A percentile compares a stretch with the other conserved stretches of the same genome.
Conservation (phyloP, 2,797 vertebrate species). For the Agapornis canus region DNA sequence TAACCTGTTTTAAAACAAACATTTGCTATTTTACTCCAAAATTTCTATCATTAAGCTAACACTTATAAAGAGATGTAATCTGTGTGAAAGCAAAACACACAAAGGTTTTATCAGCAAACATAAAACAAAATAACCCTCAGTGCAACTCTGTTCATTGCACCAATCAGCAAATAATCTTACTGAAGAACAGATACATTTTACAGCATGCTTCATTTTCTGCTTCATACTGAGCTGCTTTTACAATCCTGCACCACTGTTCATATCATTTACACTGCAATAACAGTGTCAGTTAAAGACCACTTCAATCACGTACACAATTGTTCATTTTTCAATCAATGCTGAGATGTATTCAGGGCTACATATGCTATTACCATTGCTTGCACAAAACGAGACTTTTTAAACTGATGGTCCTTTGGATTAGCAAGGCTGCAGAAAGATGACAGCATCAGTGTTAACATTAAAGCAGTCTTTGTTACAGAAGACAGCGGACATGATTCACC, state of each 20-base stretch:
- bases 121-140: not conserved
- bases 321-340: not conserved
- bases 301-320: not conserved
- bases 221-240: not conserved
- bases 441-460: not conserved
- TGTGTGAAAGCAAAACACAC: not conserved
- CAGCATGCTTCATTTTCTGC: not conserved
- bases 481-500: not conserved
- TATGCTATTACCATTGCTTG: not conserved
- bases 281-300: not conserved
- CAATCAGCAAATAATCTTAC: not conserved
- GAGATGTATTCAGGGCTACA: not conserved
- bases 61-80: not conserved
- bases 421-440: not conserved
- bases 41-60: not conserved
- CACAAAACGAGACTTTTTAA: not conserved
- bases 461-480: not conserved
- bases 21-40: constrained; percentile 22
- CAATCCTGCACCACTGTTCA: not conserved
- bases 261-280: not conserved
- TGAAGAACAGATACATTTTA: not conserved
- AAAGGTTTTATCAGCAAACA: not conserved
- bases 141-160: not conserved
- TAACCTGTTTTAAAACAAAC: constrained; percentile 70
- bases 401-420: not conserved